These are phyloP conservation scores for Aeoliscus strigatus DNA, from an alignment of 2,797 vertebrate species.

Conservation along the genomic window DNA sequence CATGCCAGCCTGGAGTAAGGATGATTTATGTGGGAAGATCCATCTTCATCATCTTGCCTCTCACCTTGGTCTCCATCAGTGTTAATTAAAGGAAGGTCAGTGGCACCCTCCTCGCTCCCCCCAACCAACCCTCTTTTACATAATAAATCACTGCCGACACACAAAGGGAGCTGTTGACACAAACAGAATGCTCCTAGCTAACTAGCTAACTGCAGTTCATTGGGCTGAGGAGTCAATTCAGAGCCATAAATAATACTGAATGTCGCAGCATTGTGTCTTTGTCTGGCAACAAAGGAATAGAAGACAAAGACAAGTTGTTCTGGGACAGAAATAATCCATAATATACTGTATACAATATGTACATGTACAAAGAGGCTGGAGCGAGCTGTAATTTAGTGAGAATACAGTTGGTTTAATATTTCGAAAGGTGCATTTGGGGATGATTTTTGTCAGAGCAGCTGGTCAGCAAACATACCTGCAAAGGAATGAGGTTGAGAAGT, in stretches of 20 bases:
- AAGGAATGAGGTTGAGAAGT: slow-evolving; percentile 12
- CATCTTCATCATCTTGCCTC: slow-evolving; percentile 90
- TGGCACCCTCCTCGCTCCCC: slow-evolving; percentile 90
- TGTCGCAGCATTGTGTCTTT: slow-evolving; percentile 62
- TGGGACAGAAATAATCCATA: slow-evolving; percentile 49
- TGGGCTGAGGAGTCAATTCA: slow-evolving; percentile 67
- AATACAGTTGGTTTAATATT: too few species aligned
- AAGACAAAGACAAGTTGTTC: slow-evolving; percentile 59
- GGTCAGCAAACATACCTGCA: not conserved
- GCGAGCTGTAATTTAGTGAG: too few species aligned
- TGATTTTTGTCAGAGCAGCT: slow-evolving; percentile 6
- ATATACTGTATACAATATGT: slow-evolving; percentile 35
- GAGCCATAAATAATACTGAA: slow-evolving; percentile 69
- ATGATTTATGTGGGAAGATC: slow-evolving; percentile 93
- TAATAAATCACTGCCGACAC: slow-evolving; percentile 90
- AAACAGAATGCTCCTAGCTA: slow-evolving; percentile 81
- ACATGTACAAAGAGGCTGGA: slow-evolving; percentile 22
- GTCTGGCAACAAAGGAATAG: slow-evolving; percentile 55
- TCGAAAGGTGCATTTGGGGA: too few species aligned
- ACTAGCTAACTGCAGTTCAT: slow-evolving; percentile 64
- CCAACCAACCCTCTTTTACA: slow-evolving; percentile 90
- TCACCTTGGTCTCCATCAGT: slow-evolving; percentile 98
- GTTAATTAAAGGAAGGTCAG: slow-evolving; percentile 99
- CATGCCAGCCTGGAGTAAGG: slow-evolving; percentile 63
- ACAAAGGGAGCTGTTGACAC: slow-evolving; percentile 84